Evolutionary conservation across 2,888 invertebrate species (phyloP).

Genomic region (Cosmorhoe ocellata): DNA sequence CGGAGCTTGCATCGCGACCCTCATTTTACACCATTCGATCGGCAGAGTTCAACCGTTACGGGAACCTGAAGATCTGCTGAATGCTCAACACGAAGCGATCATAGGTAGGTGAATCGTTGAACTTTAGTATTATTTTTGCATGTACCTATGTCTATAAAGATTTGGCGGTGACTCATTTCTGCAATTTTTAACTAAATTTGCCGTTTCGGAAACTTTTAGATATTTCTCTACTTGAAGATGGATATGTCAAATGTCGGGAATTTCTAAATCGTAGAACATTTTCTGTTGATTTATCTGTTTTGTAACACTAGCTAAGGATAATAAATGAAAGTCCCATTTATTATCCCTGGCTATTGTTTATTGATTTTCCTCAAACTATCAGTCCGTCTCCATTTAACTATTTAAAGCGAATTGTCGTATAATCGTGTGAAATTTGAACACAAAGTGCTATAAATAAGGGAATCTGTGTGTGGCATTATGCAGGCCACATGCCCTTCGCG

Average conservation of each 20-base stretch:
- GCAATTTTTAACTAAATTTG: not conserved
- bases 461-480: conserved; percentile 43
- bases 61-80: conserved; percentile 52
- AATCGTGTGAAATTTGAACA: conserved; percentile 47
- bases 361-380: conserved; percentile 11
- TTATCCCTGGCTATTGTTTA: not conserved
- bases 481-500: conserved; percentile 38
- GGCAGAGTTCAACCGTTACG: conserved; percentile 67
- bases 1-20: conserved; percentile 50
- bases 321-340: too few relatives aligned
- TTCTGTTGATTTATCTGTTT: too few relatives aligned
- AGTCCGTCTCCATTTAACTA: not conserved
- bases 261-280: too few relatives aligned
- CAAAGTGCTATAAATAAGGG: conserved; percentile 53
- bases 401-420: conserved; percentile 19
- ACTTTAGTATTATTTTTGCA: conserved; percentile 53
- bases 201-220: too few relatives aligned
- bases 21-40: conserved; percentile 65
- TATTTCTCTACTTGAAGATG: too few relatives aligned
- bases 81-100: conserved; percentile 60
- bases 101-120: conserved; percentile 54
- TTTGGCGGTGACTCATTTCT: conserved; percentile 27
- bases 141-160: conserved; percentile 36
- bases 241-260: too few relatives aligned
- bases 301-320: too few relatives aligned